Evolutionary conservation across 2,888 invertebrate genomes (phyloP).

Genomic region (Athetis lepigone): DNA sequence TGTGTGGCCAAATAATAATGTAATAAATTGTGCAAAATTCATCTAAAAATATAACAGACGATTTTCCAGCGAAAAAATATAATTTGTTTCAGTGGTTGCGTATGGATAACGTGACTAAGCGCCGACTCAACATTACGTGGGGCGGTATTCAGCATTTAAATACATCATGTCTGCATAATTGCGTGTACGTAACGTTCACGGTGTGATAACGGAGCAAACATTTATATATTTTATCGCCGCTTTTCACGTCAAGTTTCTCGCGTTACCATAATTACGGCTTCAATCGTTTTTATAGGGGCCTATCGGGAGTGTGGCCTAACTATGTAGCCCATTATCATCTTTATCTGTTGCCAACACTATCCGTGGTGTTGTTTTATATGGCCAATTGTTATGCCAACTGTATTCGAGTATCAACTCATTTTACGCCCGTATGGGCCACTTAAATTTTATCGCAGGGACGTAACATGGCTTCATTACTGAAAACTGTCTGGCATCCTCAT

Average conservation of each 20-base stretch:
- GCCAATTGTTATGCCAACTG: slow-evolving; percentile 54
- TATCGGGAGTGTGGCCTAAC: slow-evolving; percentile 29
- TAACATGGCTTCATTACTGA: slow-evolving; percentile 74
- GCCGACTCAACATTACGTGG: slow-evolving; percentile 48
- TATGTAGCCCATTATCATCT: slow-evolving; percentile 43
- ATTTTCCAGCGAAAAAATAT: slow-evolving; percentile 34
- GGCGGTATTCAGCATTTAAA: slow-evolving; percentile 55
- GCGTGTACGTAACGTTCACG: slow-evolving; percentile 46
- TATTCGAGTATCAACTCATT: slow-evolving; percentile 61
- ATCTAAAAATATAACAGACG: slow-evolving; percentile 20
- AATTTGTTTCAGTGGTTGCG: slow-evolving; percentile 37
- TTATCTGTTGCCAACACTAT: slow-evolving; percentile 50
- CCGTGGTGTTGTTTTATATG: slow-evolving; percentile 36
- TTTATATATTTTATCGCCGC: slow-evolving; percentile 57
- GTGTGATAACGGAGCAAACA: slow-evolving; percentile 52
- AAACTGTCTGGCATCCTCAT: slow-evolving; percentile 66
- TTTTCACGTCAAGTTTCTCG: slow-evolving; percentile 49
- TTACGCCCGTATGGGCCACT: slow-evolving; percentile 68
- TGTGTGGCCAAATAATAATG: slow-evolving; percentile 27
- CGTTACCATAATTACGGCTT: slow-evolving; percentile 48
- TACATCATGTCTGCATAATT: slow-evolving; percentile 61
- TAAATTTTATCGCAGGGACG: slow-evolving; percentile 74
- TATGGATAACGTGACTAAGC: slow-evolving; percentile 52
- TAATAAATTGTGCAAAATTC: slow-evolving; percentile 37
- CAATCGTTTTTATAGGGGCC: slow-evolving; percentile 45